Base-by-base conservation (phyloP, 2,113 vertebrate genomes). In the Nerophis lumbriciformis region DNA sequence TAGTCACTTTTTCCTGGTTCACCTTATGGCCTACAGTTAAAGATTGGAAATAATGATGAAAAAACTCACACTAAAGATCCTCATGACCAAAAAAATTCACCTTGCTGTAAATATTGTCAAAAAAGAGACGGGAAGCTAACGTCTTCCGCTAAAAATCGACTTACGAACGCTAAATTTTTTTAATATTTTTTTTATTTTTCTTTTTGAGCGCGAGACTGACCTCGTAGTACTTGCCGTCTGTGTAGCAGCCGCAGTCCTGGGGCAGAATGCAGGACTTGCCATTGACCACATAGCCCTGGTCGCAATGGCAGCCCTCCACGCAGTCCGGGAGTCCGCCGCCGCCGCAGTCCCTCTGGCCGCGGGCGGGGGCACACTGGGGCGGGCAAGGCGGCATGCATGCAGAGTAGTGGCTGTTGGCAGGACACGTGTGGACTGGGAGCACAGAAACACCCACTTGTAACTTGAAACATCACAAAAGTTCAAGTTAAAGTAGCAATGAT, bases 191-290 rank as follows among this genome's bases (percentile, higher is more conserved):
- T 28, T 28, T 28, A 2, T 28, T 28, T 28, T 28, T 6, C 3
- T 35, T 8, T 5, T 12, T 3, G 52, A 3, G 36, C 56, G 65
- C 15, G 56, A 62, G 35, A 83, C 90, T 7, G 82, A 97, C 97
- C 94, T 99, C 95, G 0, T 94, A 98, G 81, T 99, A 99, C 78
- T 96, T 98, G 69, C 94, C 93, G 0, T 98, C 96, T 0, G 93
- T 90, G 83, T 98, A 97, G 87, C 97, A 99, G 86, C 97, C 97
- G 0, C 97, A 99, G 90, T 90, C 95, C 59, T 97, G 96, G 5
- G 91, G 92, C 52, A 95, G 92, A 77, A 98, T 95, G 88, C 97
- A 99, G 86, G 89, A 94, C 87, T 90, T 95, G 77, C 96, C 95
- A 0, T 99, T 94, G 72, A 97, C 92, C 11, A 99, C 94, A 0